These are phyloP conservation scores for Galago senegalensis DNA, from an alignment of 2,797 vertebrate genomes.

Conservation along the genomic window DNA sequence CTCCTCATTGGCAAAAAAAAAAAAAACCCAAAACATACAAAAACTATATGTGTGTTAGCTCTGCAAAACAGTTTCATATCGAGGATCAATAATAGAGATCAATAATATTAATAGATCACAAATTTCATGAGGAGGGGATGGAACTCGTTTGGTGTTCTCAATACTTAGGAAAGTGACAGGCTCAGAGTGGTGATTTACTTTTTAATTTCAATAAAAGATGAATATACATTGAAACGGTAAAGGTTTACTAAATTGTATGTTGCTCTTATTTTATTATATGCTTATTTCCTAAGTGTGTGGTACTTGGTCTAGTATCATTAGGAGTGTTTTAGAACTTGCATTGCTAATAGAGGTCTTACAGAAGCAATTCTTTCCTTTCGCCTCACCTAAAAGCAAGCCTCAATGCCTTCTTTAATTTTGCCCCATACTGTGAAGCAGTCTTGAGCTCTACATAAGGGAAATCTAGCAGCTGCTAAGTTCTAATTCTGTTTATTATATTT, in stretches of 20 bases:
- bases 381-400: conserved; percentile 11
- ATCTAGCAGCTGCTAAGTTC: conserved; percentile 51
- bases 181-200: conserved; percentile 23
- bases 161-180: neutral
- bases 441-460: conserved; percentile 23
- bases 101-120: neutral
- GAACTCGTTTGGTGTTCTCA: neutral
- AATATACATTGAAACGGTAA: conserved; percentile 19
- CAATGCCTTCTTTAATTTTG: conserved; percentile 60
- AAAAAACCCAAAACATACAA: neutral
- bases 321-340: neutral
- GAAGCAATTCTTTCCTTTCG: conserved; percentile 12
- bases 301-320: neutral
- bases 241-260: conserved; percentile 25
- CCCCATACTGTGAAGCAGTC: conserved; percentile 34
- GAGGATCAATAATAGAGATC: neutral
- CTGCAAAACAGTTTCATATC: neutral
- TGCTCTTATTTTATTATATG: conserved; percentile 1
- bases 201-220: conserved; percentile 56
- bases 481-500: conserved; percentile 69
- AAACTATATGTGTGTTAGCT: neutral
- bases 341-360: conserved; percentile 17
- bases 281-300: conserved; percentile 26
- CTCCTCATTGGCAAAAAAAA: neutral
- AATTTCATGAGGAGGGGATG: neutral